Percentiles rank a stretch among this genome's conserved stretches.
Conservation (phyloP, 2,888 invertebrate species). For the Polymixis lichenea region DNA sequence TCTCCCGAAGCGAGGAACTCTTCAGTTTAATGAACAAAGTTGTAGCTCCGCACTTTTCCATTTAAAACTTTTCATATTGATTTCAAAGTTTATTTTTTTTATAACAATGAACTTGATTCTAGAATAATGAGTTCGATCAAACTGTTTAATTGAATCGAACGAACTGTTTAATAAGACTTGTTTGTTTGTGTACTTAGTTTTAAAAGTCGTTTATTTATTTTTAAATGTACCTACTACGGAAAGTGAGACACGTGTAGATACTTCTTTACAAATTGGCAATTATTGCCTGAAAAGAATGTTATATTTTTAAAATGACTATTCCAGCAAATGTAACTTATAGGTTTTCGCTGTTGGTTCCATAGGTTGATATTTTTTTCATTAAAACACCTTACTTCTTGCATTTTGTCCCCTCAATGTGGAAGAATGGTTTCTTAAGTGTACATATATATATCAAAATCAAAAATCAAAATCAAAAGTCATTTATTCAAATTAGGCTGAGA, state of each 20-base stretch:
- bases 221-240: not conserved
- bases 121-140: constrained; percentile 67
- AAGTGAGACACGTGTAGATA: not conserved
- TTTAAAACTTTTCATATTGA: constrained; percentile 86
- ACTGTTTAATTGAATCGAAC: constrained; percentile 50
- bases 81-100: constrained; percentile 81
- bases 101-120: constrained; percentile 78
- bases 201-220: constrained; percentile 1
- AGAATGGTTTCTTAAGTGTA: not conserved
- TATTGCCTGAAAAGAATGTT: not conserved
- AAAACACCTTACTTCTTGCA: not conserved
- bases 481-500: too few relatives aligned
- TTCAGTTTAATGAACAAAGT: constrained; percentile 87
- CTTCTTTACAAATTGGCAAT: not conserved
- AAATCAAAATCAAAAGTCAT: too few relatives aligned
- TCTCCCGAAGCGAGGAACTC: constrained; percentile 75
- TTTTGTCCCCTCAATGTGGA: not conserved
- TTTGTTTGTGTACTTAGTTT: constrained; percentile 16
- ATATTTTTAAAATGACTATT: not conserved
- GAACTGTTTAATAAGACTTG: constrained; percentile 29
- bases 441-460: too few relatives aligned
- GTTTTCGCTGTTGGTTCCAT: not conserved
- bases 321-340: not conserved
- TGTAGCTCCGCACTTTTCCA: constrained; percentile 83
- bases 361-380: not conserved